phyloP scores from a whole-genome alignment of 2,797 vertebrate genomes.

The Champsocephalus gunnari region DNA sequence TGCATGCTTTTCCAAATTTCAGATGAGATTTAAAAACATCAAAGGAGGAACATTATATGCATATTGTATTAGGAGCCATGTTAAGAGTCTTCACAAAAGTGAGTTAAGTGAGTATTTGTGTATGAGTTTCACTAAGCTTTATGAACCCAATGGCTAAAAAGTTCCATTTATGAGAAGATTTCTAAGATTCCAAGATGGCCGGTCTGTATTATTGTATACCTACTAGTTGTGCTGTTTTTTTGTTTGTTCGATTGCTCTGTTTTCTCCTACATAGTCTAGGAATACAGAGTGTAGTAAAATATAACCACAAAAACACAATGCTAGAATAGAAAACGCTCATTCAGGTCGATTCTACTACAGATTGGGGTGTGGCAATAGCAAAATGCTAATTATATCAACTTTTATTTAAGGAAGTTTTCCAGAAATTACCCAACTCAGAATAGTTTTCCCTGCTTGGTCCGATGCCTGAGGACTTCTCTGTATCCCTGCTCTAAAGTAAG shows the following conservation, averaged over 20 bases:
- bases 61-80: conserved; percentile 16
- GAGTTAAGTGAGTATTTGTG: conserved; percentile 16
- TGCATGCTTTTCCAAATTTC: conserved; percentile 70
- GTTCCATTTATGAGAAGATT: background rate
- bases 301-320: background rate
- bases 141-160: background rate
- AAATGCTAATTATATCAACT: background rate
- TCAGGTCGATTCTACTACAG: background rate
- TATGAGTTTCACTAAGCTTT: conserved; percentile 1
- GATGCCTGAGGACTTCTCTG: background rate
- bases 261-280: background rate
- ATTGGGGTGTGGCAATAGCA: background rate
- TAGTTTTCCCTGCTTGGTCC: conserved; percentile 5
- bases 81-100: background rate
- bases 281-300: background rate
- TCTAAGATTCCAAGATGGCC: background rate
- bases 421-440: conserved; percentile 3
- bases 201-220: background rate
- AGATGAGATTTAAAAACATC: conserved; percentile 63
- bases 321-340: background rate
- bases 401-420: background rate
- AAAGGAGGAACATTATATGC: conserved; percentile 37
- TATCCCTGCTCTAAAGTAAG: conserved; percentile 12
- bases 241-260: no score
- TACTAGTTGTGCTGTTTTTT: background rate